A percentile compares a stretch with the other conserved stretches of the same genome.
These are phyloP conservation scores for Phortica variegata DNA, from an alignment of 1,140 invertebrate species.

Conservation along the genomic window DNA sequence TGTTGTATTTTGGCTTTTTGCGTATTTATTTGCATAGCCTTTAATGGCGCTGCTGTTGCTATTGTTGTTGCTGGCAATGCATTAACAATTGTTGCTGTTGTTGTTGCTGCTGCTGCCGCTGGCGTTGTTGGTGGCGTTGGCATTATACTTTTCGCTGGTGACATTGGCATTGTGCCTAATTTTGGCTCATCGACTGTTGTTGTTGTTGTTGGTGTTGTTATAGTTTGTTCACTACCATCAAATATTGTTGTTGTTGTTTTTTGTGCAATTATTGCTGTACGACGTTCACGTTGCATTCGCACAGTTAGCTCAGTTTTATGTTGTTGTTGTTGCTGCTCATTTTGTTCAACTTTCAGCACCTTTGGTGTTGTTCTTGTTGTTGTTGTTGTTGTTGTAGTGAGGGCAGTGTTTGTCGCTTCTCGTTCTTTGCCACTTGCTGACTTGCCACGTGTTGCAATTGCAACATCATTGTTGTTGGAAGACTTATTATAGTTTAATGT, in stretches of 20 bases:
- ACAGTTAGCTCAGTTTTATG: no score
- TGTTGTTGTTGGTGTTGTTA: background rate
- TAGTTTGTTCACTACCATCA: background rate
- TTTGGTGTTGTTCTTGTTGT: no score
- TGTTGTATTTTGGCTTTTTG: slow-evolving; percentile 1
- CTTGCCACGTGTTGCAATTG: no score
- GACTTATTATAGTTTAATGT: no score
- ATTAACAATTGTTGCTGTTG: background rate
- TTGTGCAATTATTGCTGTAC: no score
- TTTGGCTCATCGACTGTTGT: background rate
- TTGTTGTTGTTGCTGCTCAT: background rate
- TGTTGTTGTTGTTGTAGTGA: no score
- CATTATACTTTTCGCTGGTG: slow-evolving; percentile 13
- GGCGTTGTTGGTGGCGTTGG: slow-evolving; percentile 26
- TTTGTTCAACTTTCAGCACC: background rate
- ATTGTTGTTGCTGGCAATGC: slow-evolving; percentile 17
- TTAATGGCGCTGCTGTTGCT: background rate
- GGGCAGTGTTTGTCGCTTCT: no score
- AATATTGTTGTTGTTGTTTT: background rate
- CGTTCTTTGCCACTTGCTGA: no score
- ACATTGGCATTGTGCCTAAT: background rate
- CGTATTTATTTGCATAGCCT: slow-evolving; percentile 4
- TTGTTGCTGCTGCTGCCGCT: slow-evolving; percentile 1
- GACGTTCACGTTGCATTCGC: no score
- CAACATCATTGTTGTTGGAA: no score